These are phyloP conservation scores for Vireo altiloquus DNA, from an alignment of 2,113 vertebrate species.

Conservation along the genomic window DNA sequence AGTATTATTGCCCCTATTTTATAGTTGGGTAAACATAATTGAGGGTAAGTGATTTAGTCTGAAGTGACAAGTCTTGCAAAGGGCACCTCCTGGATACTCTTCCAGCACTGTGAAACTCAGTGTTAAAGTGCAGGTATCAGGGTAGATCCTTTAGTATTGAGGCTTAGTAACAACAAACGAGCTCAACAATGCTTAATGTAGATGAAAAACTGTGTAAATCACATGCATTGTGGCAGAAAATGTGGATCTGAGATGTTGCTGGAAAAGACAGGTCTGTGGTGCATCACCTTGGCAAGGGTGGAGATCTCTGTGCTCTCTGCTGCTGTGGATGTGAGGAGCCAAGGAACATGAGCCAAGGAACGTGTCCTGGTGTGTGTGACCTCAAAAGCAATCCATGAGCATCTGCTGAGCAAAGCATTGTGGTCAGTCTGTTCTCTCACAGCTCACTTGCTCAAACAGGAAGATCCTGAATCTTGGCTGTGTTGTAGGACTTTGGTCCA, in stretches of 20 bases:
- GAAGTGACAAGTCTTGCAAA: not conserved
- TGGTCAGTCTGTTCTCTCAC: rapidly evolving
- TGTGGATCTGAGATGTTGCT: not conserved
- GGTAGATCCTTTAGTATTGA: not conserved
- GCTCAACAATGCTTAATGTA: not conserved
- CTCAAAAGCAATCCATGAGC: not conserved
- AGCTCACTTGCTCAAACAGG: not conserved
- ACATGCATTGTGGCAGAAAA: not conserved
- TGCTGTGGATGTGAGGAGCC: not conserved
- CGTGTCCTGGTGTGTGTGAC: not conserved
- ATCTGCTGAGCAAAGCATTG: not conserved
- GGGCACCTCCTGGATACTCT: not conserved
- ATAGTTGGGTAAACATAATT: not conserved
- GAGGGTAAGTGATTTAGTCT: not conserved
- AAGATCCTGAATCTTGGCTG: not conserved
- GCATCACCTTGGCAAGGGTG: not conserved
- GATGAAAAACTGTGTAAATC: not conserved
- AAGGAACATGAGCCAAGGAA: not conserved
- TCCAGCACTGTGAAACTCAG: not conserved
- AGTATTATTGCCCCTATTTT: slow-evolving; percentile 8
- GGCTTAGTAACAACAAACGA: not conserved
- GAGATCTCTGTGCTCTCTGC: not conserved
- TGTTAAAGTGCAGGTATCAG: not conserved
- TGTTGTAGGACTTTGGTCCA: not conserved
- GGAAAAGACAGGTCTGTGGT: not conserved